A percentile compares a stretch with the other conserved stretches of the same genome.
Conservation (phyloP, 2,113 vertebrate genomes). For the Excalfactoria chinensis region DNA sequence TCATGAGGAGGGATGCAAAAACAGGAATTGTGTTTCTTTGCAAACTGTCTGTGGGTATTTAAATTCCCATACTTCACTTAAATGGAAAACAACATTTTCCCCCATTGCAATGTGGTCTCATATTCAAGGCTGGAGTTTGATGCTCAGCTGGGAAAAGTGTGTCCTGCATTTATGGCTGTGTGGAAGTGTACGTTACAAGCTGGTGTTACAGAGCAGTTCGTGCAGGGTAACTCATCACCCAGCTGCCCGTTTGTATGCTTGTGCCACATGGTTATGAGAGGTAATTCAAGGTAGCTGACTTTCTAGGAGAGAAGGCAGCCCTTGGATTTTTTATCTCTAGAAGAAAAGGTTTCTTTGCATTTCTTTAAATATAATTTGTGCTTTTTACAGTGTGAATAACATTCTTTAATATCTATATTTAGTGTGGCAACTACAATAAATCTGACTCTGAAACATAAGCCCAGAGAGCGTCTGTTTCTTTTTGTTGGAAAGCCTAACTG, state of each 20-base stretch:
- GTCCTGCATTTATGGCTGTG: background rate
- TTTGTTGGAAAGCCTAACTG: slow-evolving; percentile 40
- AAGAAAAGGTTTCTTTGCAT: background rate
- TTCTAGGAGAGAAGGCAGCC: background rate
- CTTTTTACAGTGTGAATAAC: slow-evolving; percentile 17
- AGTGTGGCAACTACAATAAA: slow-evolving; percentile 47
- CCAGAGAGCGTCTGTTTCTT: slow-evolving; percentile 31
- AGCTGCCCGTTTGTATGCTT: background rate
- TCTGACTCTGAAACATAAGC: slow-evolving; percentile 26
- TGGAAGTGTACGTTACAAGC: rapidly evolving
- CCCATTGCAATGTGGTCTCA: background rate
- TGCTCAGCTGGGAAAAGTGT: background rate
- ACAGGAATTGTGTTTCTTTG: background rate
- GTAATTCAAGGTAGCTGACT: background rate
- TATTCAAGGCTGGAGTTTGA: background rate
- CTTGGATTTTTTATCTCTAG: background rate
- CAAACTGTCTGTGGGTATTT: background rate
- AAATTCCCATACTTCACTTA: background rate
- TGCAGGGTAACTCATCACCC: background rate
- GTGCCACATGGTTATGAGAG: background rate
- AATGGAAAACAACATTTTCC: background rate
- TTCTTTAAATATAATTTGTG: background rate
- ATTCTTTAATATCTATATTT: slow-evolving; percentile 53
- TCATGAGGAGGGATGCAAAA: background rate
- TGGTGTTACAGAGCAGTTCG: background rate